phyloP scores from a whole-genome alignment of 2,797 vertebrate species.

The Crypturellus tataupa region DNA sequence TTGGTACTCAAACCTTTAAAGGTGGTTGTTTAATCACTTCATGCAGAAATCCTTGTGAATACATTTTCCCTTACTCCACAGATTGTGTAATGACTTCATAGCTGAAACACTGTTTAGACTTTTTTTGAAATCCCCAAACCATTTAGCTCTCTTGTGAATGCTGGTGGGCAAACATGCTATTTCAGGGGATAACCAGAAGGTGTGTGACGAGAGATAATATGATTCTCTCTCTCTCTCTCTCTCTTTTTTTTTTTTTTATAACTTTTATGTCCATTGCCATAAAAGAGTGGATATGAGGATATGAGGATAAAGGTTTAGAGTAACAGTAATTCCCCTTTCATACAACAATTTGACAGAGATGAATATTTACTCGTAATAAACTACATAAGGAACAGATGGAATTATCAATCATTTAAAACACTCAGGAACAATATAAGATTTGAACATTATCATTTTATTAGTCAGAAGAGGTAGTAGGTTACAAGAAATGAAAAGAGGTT shows the following conservation, averaged over 20 bases:
- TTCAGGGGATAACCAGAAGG: background rate
- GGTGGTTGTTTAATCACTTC: slow-evolving; percentile 67
- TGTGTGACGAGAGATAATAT: background rate
- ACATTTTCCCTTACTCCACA: background rate
- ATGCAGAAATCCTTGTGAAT: slow-evolving; percentile 15
- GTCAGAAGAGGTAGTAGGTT: fast-evolving
- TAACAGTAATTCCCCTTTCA: background rate
- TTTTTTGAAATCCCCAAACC: background rate
- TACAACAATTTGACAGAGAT: background rate
- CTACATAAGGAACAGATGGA: background rate
- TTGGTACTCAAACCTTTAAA: slow-evolving; percentile 56
- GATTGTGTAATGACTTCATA: background rate
- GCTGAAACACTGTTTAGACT: background rate
- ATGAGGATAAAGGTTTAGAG: background rate
- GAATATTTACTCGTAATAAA: background rate
- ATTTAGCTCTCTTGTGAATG: slow-evolving; percentile 16
- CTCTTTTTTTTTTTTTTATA: background rate
- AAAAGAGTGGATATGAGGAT: too few species aligned
- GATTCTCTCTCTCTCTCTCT: background rate
- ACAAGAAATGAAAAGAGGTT: background rate
- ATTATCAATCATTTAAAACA: background rate
- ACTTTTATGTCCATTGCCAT: background rate
- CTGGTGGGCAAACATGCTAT: background rate
- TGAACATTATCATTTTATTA: background rate
- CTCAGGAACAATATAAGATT: background rate